A percentile compares a stretch with the other conserved stretches of the same genome.
Evolutionary conservation across 1,140 invertebrate genomes (phyloP).

Genomic region (Leptopilina clavipes): DNA sequence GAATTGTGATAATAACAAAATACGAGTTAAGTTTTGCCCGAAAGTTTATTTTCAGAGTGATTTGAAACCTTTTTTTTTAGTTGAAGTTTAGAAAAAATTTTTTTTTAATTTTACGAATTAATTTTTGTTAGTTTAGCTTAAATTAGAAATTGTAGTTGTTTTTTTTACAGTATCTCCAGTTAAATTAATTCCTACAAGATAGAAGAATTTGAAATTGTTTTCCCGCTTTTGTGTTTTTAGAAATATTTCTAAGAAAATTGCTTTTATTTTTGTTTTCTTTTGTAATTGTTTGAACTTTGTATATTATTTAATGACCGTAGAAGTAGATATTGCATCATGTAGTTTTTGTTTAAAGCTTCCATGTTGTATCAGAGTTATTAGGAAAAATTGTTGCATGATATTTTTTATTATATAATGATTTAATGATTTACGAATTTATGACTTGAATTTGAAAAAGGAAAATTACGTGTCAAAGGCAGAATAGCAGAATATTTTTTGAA

Average conservation of each 20-base stretch:
- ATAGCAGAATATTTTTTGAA: neutral
- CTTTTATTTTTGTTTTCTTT: neutral
- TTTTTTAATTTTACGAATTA: too few relatives aligned
- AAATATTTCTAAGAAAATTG: neutral
- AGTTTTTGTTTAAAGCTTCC: neutral
- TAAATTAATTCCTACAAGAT: too few relatives aligned
- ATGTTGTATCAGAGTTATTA: neutral
- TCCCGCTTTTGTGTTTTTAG: neutral
- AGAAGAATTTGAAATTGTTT: neutral
- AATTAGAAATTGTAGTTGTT: too few relatives aligned
- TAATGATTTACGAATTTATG: neutral
- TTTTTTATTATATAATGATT: neutral
- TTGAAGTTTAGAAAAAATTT: too few relatives aligned
- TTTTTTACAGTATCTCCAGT: too few relatives aligned
- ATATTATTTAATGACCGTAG: neutral
- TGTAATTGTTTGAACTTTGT: neutral
- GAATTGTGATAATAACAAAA: constrained; percentile 7
- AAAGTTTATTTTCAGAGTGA: neutral
- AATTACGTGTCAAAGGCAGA: neutral
- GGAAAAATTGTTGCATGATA: neutral
- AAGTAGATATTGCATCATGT: constrained; percentile 12
- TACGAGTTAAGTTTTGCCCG: neutral
- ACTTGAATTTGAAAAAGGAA: too few relatives aligned
- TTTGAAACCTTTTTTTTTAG: neutral
- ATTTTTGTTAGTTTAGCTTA: too few relatives aligned